Conservation (phyloP, 2,888 invertebrate genomes). For the Drosophila anomalata region DNA sequence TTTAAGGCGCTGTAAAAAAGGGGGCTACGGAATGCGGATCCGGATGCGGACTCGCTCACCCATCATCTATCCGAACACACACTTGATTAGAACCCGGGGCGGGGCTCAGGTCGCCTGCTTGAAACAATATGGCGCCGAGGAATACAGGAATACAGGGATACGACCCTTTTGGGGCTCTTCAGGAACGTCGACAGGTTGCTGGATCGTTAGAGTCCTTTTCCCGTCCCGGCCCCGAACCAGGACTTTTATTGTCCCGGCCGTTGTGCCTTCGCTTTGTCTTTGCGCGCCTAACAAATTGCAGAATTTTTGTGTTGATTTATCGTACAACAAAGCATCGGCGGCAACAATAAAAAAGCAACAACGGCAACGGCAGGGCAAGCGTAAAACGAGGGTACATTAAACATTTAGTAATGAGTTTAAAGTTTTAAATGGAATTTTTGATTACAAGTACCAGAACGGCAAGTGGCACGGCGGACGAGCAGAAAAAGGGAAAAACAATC, state of each 20-base stretch:
- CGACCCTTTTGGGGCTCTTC: conserved; percentile 72
- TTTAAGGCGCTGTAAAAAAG: conserved; percentile 51
- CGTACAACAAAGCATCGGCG: conserved; percentile 48
- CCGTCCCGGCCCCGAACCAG: conserved; percentile 39
- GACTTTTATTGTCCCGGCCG: conserved; percentile 43
- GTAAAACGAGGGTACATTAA: conserved; percentile 67
- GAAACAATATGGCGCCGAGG: conserved; percentile 66
- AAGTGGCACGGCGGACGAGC: conserved; percentile 8
- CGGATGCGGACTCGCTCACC: conserved; percentile 27
- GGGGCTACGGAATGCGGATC: conserved; percentile 8
- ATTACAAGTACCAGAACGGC: conserved; percentile 46
- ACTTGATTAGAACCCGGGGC: conserved; percentile 68
- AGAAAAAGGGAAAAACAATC: conserved; percentile 3
- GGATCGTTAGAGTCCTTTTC: conserved; percentile 64
- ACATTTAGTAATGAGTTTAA: conserved; percentile 79
- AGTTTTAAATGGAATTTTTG: conserved; percentile 78
- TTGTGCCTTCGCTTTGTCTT: conserved; percentile 36
- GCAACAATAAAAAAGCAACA: conserved; percentile 28
- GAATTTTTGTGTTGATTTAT: conserved; percentile 68
- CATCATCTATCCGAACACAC: conserved; percentile 29
- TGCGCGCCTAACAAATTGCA: conserved; percentile 72
- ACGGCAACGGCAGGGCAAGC: conserved; percentile 18
- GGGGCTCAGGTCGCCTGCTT: conserved; percentile 59
- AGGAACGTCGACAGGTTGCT: conserved; percentile 73
- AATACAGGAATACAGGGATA: conserved; percentile 31